Percentiles rank a stretch among this genome's conserved stretches.
These are phyloP conservation scores for Ischnura elegans DNA, from an alignment of 2,888 invertebrate species.

Conservation along the genomic window DNA sequence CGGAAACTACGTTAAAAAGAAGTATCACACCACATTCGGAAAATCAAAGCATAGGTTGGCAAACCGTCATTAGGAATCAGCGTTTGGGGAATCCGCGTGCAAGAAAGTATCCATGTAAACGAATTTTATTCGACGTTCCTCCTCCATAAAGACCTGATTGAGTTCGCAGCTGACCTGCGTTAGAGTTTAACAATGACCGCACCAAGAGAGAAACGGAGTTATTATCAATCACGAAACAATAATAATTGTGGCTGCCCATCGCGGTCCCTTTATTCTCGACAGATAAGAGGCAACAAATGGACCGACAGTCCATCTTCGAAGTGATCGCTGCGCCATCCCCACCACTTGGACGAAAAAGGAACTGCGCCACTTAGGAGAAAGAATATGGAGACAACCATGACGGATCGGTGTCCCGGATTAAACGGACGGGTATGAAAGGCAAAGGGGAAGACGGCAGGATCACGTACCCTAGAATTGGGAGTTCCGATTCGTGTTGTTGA, in stretches of 20 bases:
- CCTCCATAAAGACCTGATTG: no score
- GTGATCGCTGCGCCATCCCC: neutral
- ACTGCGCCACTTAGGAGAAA: neutral
- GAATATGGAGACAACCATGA: neutral
- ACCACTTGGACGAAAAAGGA: neutral
- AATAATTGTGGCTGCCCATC: neutral
- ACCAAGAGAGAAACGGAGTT: neutral
- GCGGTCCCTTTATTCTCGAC: neutral
- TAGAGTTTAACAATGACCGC: neutral
- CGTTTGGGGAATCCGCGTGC: no score
- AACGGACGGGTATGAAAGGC: neutral
- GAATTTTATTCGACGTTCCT: no score
- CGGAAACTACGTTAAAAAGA: no score
- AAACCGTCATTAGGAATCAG: no score
- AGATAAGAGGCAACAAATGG: constrained; percentile 25
- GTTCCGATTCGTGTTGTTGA: no score
- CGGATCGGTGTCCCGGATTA: constrained; percentile 8
- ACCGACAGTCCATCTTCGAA: neutral
- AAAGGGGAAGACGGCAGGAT: neutral
- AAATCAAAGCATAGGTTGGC: no score
- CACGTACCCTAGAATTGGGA: no score
- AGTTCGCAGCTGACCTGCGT: no score
- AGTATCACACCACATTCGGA: no score
- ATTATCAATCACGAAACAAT: neutral
- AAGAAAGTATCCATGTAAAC: no score